These are phyloP conservation scores for Hydra vulgaris DNA, from an alignment of 30 jellyfish, hydroid and myxozoan species.

Conservation along the genomic window DNA sequence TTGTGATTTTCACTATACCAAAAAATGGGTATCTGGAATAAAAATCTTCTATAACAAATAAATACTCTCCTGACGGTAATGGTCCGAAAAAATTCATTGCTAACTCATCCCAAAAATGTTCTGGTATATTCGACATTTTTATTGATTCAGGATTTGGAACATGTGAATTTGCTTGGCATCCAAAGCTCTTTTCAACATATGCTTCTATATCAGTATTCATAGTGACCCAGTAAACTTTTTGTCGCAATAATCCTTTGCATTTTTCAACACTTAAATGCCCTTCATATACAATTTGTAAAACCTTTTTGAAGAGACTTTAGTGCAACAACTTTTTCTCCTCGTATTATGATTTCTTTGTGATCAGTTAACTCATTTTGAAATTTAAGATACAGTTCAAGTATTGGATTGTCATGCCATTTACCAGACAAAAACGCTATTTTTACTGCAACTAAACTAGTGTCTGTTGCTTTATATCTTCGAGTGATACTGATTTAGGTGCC, in stretches of 20 bases:
- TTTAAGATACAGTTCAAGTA: too few species aligned
- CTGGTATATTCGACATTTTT: neutral
- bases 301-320: neutral
- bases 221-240: too few species aligned
- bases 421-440: too few species aligned
- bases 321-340: slow-evolving; percentile 5
- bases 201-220: slow-evolving; percentile 9
- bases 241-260: too few species aligned
- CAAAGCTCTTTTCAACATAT: neutral
- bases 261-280: too few species aligned
- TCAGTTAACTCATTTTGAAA: too few species aligned
- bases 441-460: slow-evolving; percentile 13
- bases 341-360: slow-evolving; percentile 12
- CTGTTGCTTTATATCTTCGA: slow-evolving; percentile 30
- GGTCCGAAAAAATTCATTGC: slow-evolving; percentile 33
- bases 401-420: too few species aligned
- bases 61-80: neutral
- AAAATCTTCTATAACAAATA: neutral
- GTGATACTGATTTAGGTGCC: slow-evolving; percentile 41
- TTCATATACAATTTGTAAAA: slow-evolving; percentile 8
- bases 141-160: neutral
- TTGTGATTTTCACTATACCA: too few species aligned
- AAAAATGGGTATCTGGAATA: slow-evolving; percentile 3
- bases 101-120: slow-evolving; percentile 8
- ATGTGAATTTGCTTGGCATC: slow-evolving; percentile 12